Evolutionary conservation across 2,888 invertebrate species (phyloP).

Genomic region (Megalurothrips usitatus): DNA sequence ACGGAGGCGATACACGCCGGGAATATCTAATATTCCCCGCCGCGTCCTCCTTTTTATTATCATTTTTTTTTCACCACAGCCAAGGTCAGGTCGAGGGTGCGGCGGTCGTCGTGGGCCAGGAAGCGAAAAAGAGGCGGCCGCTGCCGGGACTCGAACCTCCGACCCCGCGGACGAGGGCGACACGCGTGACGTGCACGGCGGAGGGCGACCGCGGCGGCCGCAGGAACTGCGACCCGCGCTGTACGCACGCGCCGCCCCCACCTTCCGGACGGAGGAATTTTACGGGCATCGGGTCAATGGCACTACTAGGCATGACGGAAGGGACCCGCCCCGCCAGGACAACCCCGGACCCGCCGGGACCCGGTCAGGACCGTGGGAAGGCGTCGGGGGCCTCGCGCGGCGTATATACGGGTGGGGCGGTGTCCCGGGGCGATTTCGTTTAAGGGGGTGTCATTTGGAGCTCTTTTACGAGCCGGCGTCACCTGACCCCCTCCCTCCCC

Average conservation of each 20-base stretch:
- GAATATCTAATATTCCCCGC: neutral
- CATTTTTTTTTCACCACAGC: neutral
- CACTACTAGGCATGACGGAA: neutral
- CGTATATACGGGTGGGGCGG: neutral
- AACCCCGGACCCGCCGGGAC: neutral
- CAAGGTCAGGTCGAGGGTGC: neutral
- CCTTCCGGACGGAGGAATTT: neutral
- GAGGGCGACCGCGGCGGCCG: no score
- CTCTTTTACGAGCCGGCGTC: conserved; percentile 13
- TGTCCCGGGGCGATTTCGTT: conserved; percentile 11
- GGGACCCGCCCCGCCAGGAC: neutral
- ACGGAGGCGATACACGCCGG: neutral
- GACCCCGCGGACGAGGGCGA: no score
- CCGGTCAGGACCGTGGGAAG: neutral
- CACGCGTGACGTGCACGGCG: no score
- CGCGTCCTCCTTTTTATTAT: neutral
- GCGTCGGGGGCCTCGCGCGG: neutral
- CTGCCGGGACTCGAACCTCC: no score
- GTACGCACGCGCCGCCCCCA: no score
- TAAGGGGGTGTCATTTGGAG: conserved; percentile 26
- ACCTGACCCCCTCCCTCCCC: neutral
- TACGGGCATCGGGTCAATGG: neutral
- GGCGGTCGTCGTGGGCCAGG: no score
- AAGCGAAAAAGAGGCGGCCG: no score
- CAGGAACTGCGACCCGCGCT: no score